Percentiles rank a stretch among this genome's conserved stretches.
These are phyloP conservation scores for Trogon melanurus DNA, from an alignment of 2,113 vertebrate genomes.

Conservation along the genomic window DNA sequence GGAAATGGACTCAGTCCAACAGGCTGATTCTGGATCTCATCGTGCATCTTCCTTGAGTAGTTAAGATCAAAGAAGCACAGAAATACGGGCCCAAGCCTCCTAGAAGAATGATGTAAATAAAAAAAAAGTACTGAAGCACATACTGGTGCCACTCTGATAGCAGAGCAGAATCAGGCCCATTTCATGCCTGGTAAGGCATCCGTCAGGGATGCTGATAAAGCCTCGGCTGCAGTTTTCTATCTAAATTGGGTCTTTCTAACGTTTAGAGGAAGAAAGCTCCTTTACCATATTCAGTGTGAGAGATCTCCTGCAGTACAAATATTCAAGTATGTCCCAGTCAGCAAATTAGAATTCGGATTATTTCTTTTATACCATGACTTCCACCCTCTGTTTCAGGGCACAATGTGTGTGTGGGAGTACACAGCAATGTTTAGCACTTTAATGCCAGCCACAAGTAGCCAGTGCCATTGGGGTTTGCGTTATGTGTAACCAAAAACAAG, in stretches of 20 bases:
- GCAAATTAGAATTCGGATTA: constrained; percentile 14
- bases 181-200: background rate
- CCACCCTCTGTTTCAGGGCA: background rate
- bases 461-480: background rate
- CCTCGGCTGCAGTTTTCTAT: background rate
- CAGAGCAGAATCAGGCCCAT: background rate
- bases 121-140: background rate
- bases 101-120: background rate
- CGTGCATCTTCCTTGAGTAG: background rate
- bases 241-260: background rate
- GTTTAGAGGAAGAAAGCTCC: background rate
- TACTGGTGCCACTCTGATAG: background rate
- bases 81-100: background rate
- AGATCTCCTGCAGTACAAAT: background rate
- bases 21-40: background rate
- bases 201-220: background rate
- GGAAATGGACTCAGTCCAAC: background rate
- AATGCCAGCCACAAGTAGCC: background rate
- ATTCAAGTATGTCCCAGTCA: background rate
- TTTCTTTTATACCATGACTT: constrained; percentile 28
- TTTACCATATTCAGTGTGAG: background rate
- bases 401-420: background rate
- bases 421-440: background rate
- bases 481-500: background rate
- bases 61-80: background rate